Percentiles rank a stretch among this genome's conserved stretches.
phyloP scores from a whole-genome alignment of 1,140 invertebrate genomes.

The Drosophila lacteicornis region DNA sequence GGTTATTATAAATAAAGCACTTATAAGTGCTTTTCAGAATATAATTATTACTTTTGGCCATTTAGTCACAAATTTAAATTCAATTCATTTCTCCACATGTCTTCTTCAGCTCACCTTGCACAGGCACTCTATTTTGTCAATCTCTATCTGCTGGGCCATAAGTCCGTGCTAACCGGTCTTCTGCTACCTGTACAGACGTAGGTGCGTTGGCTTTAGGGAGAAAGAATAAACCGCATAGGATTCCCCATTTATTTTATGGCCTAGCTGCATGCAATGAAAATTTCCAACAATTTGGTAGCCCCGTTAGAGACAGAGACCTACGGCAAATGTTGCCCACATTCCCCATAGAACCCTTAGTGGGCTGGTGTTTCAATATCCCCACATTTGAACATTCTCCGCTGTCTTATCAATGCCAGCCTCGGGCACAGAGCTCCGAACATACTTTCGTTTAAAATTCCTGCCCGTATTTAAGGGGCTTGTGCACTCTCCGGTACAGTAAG shows the following conservation, averaged over 20 bases:
- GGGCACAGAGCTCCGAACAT: constrained; percentile 35
- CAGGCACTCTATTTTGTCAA: constrained; percentile 52
- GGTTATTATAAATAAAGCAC: not conserved
- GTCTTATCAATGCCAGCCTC: constrained; percentile 68
- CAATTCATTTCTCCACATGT: not conserved
- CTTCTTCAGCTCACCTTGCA: constrained; percentile 8
- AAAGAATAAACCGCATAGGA: constrained; percentile 52
- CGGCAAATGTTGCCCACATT: constrained; percentile 15
- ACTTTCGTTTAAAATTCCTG: constrained; percentile 48
- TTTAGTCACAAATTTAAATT: constrained; percentile 1
- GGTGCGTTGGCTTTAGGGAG: constrained; percentile 36
- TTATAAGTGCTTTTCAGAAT: not conserved
- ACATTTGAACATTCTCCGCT: constrained; percentile 50
- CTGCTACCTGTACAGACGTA: constrained; percentile 20
- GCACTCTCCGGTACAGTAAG: not conserved
- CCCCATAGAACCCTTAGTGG: constrained; percentile 13
- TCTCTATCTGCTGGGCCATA: constrained; percentile 55
- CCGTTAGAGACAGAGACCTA: constrained; percentile 8
- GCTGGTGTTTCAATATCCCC: constrained; percentile 38
- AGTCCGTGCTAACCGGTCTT: constrained; percentile 29
- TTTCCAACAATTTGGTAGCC: constrained; percentile 37
- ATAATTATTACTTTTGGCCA: no score
- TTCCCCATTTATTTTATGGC: constrained; percentile 76
- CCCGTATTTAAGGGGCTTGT: constrained; percentile 23
- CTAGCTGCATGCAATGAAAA: constrained; percentile 75